These are phyloP conservation scores for Holotrichia oblita DNA, from an alignment of 1,140 invertebrate genomes.

Conservation along the genomic window DNA sequence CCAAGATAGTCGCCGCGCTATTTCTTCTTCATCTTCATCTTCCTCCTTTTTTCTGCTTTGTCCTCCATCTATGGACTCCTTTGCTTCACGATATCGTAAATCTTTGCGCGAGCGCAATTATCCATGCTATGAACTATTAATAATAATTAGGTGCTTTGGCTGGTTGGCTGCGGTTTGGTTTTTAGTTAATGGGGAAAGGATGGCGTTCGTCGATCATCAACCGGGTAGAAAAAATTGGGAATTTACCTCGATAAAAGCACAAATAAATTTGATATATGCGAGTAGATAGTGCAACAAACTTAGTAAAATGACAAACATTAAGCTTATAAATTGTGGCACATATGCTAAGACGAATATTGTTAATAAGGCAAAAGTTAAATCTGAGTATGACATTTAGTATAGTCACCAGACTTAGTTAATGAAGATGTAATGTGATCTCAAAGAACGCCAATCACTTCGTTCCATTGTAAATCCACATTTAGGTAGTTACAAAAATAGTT, in stretches of 20 bases:
- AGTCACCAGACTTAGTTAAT: neutral
- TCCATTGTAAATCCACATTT: no score
- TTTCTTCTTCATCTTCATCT: neutral
- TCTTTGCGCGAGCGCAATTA: slow-evolving; percentile 36
- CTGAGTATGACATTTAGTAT: neutral
- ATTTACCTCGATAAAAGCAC: slow-evolving; percentile 11
- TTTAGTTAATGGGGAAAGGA: slow-evolving; percentile 29
- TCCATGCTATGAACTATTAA: slow-evolving; percentile 36
- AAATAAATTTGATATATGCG: slow-evolving; percentile 19
- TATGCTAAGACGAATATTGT: neutral
- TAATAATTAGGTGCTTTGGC: slow-evolving; percentile 29
- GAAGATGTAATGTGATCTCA: no score
- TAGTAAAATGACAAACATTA: neutral
- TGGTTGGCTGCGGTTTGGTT: slow-evolving; percentile 7
- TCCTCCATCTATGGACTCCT: neutral
- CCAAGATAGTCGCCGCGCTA: neutral
- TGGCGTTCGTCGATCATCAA: slow-evolving; percentile 9
- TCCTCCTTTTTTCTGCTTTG: slow-evolving; percentile 20
- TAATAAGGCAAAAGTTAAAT: neutral
- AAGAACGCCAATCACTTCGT: no score
- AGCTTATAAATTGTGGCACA: slow-evolving; percentile 2
- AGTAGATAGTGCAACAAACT: neutral
- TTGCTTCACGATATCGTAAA: slow-evolving; percentile 36
- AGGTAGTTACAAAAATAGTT: no score
- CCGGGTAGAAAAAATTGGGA: neutral